These are phyloP conservation scores for Atherinosoma microstoma DNA, from an alignment of 2,797 vertebrate genomes.

Conservation along the genomic window DNA sequence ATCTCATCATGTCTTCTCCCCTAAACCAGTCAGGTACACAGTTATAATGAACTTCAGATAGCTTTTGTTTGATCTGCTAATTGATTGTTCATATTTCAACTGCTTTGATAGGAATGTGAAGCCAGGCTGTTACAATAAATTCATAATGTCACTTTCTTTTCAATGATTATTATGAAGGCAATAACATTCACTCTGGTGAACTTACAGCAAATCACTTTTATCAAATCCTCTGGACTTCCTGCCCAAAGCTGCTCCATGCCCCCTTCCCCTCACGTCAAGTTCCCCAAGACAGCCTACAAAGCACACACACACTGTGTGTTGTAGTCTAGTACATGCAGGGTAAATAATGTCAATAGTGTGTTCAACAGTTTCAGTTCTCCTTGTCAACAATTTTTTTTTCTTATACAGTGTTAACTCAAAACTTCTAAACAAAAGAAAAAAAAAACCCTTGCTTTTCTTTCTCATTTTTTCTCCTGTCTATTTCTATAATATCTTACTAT, in stretches of 20 bases:
- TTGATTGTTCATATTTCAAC: not conserved
- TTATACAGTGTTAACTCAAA: not conserved
- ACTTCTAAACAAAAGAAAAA: not conserved
- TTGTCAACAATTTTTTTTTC: not conserved
- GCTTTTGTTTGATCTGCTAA: not conserved
- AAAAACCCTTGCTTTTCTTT: too few relatives aligned
- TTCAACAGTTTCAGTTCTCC: not conserved
- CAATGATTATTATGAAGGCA: not conserved
- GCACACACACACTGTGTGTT: not conserved
- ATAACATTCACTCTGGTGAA: not conserved
- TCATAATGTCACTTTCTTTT: not conserved
- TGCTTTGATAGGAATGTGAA: not conserved
- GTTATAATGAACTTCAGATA: not conserved
- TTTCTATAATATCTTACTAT: not conserved
- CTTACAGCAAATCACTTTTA: constrained; percentile 35
- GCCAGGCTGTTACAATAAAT: not conserved
- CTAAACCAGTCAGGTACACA: constrained; percentile 54
- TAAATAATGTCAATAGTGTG: constrained; percentile 13
- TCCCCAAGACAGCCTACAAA: constrained; percentile 13
- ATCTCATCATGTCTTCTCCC: constrained; percentile 10
- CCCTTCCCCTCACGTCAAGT: not conserved
- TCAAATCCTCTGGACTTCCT: constrained; percentile 37
- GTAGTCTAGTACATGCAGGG: constrained; percentile 13
- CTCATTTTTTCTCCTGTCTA: not conserved
- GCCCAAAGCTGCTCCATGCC: constrained; percentile 37